A percentile compares a stretch with the other conserved stretches of the same genome.
Conservation (phyloP, 2,113 vertebrate genomes). For the Castor canadensis region DNA sequence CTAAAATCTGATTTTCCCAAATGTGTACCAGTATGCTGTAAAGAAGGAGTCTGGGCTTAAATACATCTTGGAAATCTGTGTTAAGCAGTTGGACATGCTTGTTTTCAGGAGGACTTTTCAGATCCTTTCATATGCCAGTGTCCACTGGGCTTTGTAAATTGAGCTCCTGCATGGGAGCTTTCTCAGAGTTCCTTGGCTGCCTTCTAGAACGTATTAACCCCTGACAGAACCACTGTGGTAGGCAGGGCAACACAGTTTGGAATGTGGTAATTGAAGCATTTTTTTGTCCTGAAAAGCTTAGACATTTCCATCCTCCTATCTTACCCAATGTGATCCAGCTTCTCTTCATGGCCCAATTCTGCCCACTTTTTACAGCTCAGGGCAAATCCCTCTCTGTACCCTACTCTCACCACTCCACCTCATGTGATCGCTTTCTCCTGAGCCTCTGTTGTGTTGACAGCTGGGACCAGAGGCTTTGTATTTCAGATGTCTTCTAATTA, state of each 20-base stretch:
- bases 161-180: background rate
- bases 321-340: too few species aligned
- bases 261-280: background rate
- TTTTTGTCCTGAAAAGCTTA: background rate
- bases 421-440: background rate
- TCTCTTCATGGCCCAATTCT: background rate
- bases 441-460: background rate
- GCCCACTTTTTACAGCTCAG: background rate
- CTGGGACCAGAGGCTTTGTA: background rate
- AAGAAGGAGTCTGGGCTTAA: background rate
- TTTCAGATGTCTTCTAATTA: background rate
- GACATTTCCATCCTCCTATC: background rate
- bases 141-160: background rate
- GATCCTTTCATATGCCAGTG: background rate
- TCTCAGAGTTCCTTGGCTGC: background rate
- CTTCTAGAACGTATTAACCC: background rate
- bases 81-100: background rate
- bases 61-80: background rate
- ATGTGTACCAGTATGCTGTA: background rate
- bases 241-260: background rate
- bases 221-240: background rate
- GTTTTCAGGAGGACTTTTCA: background rate
- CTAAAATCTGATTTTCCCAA: background rate
- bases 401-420: too few species aligned
- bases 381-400: too few species aligned